A percentile compares a stretch with the other conserved stretches of the same genome.
Conservation (phyloP, 2,797 vertebrate species). For the Heterohyrax brucei region DNA sequence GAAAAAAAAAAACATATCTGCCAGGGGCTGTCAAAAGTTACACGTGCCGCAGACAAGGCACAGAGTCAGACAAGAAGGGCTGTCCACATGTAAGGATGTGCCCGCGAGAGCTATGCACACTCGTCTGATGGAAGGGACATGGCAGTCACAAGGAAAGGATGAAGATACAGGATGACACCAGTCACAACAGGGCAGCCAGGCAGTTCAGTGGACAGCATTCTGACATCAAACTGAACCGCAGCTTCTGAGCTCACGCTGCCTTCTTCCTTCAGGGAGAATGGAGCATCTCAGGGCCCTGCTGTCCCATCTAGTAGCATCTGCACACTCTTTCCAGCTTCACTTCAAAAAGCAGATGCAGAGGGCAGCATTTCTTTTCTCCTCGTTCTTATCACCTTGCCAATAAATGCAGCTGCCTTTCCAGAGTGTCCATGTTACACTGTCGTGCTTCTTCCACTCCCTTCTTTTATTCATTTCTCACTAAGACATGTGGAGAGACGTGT, state of each 20-base stretch:
- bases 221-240: conserved; percentile 75
- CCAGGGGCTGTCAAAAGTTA: background rate
- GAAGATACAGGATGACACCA: background rate
- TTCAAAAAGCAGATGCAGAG: conserved; percentile 64
- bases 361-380: conserved; percentile 56
- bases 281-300: background rate
- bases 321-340: conserved; percentile 49
- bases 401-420: conserved; percentile 64
- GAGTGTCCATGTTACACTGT: background rate
- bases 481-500: conserved; percentile 69
- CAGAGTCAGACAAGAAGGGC: background rate
- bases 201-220: conserved; percentile 37
- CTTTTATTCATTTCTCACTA: conserved; percentile 64
- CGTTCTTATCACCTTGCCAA: conserved; percentile 68
- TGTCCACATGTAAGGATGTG: background rate
- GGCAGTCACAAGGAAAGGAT: background rate
- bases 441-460: background rate
- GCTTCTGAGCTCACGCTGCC: conserved; percentile 47
- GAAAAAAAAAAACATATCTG: conserved; percentile 17
- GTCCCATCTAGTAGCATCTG: conserved; percentile 26
- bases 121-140: background rate
- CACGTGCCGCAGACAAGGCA: background rate
- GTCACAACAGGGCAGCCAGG: conserved; percentile 3
- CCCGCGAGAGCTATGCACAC: background rate
- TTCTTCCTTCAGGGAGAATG: conserved; percentile 54